These are phyloP conservation scores for Drosophila diplacantha DNA, from an alignment of 2,888 invertebrate species.

Conservation along the genomic window DNA sequence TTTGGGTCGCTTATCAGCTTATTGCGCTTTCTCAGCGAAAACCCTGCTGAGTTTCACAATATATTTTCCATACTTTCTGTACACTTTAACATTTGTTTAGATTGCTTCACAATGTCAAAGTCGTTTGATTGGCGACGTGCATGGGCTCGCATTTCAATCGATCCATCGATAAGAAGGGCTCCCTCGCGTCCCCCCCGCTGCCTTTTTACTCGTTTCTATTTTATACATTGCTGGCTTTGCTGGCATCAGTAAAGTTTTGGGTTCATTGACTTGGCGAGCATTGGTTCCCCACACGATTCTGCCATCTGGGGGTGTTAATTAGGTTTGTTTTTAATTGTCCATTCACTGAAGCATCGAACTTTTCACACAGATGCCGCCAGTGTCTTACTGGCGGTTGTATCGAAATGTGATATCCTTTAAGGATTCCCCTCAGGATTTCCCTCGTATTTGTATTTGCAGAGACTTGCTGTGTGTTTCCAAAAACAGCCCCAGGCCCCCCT, in stretches of 20 bases:
- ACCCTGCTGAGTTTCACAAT: conserved; percentile 39
- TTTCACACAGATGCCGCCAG: not conserved
- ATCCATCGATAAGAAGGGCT: conserved; percentile 17
- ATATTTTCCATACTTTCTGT: not conserved
- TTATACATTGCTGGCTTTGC: conserved; percentile 18
- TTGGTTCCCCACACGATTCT: conserved; percentile 41
- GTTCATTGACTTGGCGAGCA: conserved; percentile 64
- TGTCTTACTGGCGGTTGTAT: not conserved
- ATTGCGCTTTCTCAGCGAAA: conserved; percentile 37
- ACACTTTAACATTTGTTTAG: conserved; percentile 14
- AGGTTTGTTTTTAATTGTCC: conserved; percentile 63
- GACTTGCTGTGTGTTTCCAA: conserved; percentile 8
- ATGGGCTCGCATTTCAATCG: conserved; percentile 21
- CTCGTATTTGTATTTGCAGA: not conserved
- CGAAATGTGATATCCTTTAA: not conserved
- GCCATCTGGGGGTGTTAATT: conserved; percentile 58
- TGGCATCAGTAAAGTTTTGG: conserved; percentile 31
- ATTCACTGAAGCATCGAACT: conserved; percentile 44
- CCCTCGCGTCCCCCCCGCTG: not conserved
- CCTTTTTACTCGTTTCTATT: conserved; percentile 4
- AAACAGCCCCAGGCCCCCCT: conserved; percentile 12
- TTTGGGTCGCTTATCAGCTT: conserved; percentile 62
- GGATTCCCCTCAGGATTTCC: not conserved
- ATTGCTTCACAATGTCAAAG: conserved; percentile 56
- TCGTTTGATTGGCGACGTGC: conserved; percentile 35